Base-by-base conservation (phyloP, 23 tunicate species). In the Styela clava region DNA sequence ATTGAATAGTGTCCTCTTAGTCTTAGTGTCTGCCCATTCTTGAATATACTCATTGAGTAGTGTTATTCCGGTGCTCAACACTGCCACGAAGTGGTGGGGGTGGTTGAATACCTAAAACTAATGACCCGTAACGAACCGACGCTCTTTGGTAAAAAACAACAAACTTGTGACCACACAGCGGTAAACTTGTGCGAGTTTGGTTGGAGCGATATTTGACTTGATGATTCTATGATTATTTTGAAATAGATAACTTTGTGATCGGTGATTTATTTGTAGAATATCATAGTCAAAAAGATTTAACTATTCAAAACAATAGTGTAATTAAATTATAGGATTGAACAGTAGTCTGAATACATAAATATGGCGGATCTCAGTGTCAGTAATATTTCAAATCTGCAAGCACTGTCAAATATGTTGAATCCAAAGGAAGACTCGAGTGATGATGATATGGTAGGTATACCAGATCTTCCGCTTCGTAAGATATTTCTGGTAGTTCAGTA, bases 401-500 rank as follows among this genome's bases (percentile, higher is more conserved):
- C 68, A 21, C 33, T 86, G 63, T 71, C 89, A 24, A 36, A 56
- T 63, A 63, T 86, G 64, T 79, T 86, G 25, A 86, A 86, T 80
- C 89, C 89, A 9, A n/a, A 52, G 22, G 24, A 79, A 23, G 84
- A 86, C 52, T 84, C 80, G 69, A 79, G 85, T n/a, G 80, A 84
- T 79, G 89, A 86, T 62, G 81, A 78, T 23, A 80, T 86, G 89
- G 85, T 86, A 26, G 12, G 81, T 27, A 74, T n/a, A n/a, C n/a
- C 0, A 24, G n/a, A 0, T 79, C 1, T 78, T 29, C 21, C 33
- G 21, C 1, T 31, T 21, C 31, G 1, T 31, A n/a, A n/a, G n/a
- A n/a, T n/a, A n/a, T n/a, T n/a, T n/a, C n/a, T n/a, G n/a, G n/a
- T n/a, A n/a, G n/a, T n/a, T n/a, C n/a, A n/a, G n/a, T n/a, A n/a